Conservation (phyloP, 2,888 invertebrate species). For the Bhutanitis thaidina region DNA sequence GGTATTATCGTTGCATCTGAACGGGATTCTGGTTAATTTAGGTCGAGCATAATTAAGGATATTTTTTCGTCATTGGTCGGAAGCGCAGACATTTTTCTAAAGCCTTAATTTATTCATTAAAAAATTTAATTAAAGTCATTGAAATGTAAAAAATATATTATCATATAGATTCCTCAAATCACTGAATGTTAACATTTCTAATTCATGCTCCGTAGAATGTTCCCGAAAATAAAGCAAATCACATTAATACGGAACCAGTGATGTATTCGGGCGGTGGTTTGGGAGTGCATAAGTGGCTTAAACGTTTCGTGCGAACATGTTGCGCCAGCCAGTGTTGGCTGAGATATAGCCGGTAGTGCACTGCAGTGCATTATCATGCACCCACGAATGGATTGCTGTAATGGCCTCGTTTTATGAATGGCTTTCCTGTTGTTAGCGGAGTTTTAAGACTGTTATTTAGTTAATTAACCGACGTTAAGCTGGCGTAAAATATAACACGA, state of each 20-base stretch:
- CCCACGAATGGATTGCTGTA: constrained; percentile 16
- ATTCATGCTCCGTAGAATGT: constrained; percentile 6
- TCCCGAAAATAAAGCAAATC: constrained; percentile 12
- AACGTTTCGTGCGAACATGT: constrained; percentile 7
- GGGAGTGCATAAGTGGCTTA: constrained; percentile 15
- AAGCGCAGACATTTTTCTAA: no score
- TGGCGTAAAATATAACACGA: not conserved
- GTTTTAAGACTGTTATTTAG: constrained; percentile 17
- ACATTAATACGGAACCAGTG: not conserved
- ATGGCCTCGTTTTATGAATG: constrained; percentile 15
- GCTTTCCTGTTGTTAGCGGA: constrained; percentile 14
- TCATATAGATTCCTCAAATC: not conserved
- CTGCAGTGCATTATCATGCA: constrained; percentile 15
- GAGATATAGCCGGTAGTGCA: constrained; percentile 6
- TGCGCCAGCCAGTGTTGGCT: not conserved
- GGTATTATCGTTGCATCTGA: no score
- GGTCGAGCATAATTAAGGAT: no score
- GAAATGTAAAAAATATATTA: no score
- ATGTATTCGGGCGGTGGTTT: constrained; percentile 2
- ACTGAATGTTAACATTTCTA: constrained; percentile 2
- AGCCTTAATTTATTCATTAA: no score
- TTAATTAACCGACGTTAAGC: constrained; percentile 16
- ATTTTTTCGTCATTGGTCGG: no score
- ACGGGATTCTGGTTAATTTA: no score
- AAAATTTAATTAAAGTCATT: no score